Evolutionary conservation across 2,797 vertebrate genomes (phyloP), one percentile per base, ranked within the genome.

Genomic region (Chaetodon trifasciatus): DNA sequence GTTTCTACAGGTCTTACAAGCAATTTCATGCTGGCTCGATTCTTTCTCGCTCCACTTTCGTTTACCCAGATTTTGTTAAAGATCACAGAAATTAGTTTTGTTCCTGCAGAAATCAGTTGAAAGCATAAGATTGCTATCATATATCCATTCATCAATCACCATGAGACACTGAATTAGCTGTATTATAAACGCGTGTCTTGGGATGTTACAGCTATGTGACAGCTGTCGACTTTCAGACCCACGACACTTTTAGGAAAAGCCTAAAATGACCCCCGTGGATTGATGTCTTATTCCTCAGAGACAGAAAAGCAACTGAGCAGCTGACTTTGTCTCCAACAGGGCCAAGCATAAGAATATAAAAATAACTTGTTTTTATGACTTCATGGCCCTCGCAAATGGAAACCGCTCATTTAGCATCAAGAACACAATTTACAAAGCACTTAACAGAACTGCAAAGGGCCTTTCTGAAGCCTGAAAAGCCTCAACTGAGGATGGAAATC

Each of bases 361-460:
- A 94, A 95, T 93, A 94, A 90, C 88, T 85, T 89, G 86, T 86
- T 91, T 93, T 93, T 86, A 93, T 91, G 89, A 91, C 88, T 89
- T 85, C 73, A 76, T 74, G 78, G 81, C 76, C 81, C 24, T 72
- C 32, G 74, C 85, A 92, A 94, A 95, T 93, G 92, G 92, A 94
- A 91, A 88, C 84, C 52, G 57, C 85, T 94, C 83, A 80, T 94
- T 94, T 90, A 86, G 85, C 85, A 87, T 87, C 44, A 85, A 91
- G 86, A 92, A 87, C 84, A 85, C 87, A 90, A 92, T 94, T 93
- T 92, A 94, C 89, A 93, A 93, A 94, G 91, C 90, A 93, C 93
- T 95, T 94, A 94, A 94, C 90, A 91, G 90, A 90, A 90, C 87
- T 90, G 91, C 92, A 92, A 94, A 94, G 66, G 58, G 87, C 85